phyloP scores from a whole-genome alignment of 2,797 vertebrate genomes.

The Odontamblyopus lacepedii region DNA sequence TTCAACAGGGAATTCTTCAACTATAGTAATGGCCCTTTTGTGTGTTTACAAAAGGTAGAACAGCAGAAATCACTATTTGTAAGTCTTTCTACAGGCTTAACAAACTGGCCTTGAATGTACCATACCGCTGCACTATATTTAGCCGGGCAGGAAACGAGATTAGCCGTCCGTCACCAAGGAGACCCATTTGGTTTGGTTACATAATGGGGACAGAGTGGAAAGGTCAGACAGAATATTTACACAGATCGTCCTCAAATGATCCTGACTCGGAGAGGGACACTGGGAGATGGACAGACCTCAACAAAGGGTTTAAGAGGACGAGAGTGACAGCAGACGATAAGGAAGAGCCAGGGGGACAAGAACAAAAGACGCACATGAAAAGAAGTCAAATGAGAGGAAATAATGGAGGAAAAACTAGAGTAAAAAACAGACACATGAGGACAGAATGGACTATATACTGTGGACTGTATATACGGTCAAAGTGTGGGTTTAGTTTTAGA shows the following conservation, averaged over 20 bases:
- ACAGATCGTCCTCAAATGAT: constrained; percentile 55
- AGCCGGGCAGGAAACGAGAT: constrained; percentile 19
- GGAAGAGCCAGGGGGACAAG: constrained; percentile 41
- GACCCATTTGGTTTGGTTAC: constrained; percentile 41
- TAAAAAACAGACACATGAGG: not conserved
- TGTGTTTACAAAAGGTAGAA: not conserved
- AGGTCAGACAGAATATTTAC: constrained; percentile 59
- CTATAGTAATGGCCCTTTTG: not conserved
- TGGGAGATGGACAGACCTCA: constrained; percentile 36
- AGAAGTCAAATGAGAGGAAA: constrained; percentile 40
- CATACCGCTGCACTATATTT: constrained; percentile 9
- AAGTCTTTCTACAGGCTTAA: not conserved
- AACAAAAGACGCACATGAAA: constrained; percentile 43
- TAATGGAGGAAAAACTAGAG: constrained; percentile 47
- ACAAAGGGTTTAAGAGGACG: constrained; percentile 41
- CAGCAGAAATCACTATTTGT: not conserved
- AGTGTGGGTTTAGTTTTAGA: too few species aligned
- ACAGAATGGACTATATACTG: too few species aligned
- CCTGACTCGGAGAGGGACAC: constrained; percentile 36
- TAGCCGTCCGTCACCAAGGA: constrained; percentile 41
- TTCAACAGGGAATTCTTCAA: not conserved
- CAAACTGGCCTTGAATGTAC: constrained; percentile 1
- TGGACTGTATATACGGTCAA: too few species aligned
- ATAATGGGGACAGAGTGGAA: constrained; percentile 49
- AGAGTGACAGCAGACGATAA: constrained; percentile 35